Evolutionary conservation across 1,140 invertebrate genomes (phyloP), one percentile per base, ranked within the genome.

Genomic region (Aphidius gifuensis): DNA sequence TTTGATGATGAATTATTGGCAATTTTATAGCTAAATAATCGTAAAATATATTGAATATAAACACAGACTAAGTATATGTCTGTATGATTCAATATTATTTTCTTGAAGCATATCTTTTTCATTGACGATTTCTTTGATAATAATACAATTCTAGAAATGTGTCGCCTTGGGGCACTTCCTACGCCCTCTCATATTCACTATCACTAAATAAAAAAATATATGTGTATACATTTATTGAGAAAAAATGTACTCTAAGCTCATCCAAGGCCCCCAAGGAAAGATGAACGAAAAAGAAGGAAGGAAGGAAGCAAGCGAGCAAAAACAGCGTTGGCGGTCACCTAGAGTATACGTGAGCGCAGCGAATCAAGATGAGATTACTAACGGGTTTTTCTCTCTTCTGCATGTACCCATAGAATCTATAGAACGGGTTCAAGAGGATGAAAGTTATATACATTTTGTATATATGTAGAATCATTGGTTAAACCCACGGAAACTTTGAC

Each of bases 291-390:
- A 32, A 32, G 2, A 32, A 32, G 4, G 50, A 63, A 65, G 46
- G 21, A 45, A 21, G 58, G 47, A 58, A 55, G 64, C 59, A 65
- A 66, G 65, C 55, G 39, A 64, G 11, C 49, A 64, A 61, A 51
- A 64, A 53, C 51, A 5, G 43, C 53, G 38, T 40, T n/a, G 39
- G 53, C n/a, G 53, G 53, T 55, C n/a, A 55, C 40, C 53, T 42
- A 55, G 43, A 44, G 53, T 55, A 11, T 56, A 64, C 58, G 62
- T 64, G 62, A 64, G 62, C 62, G 58, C 40, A 50, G 44, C 62
- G 62, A 64, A 64, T 64, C 58, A 53, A 64, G 58, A 60, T 64
- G 62, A 64, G 62, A 64, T 64, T 64, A 57, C 57, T 64, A 64
- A 64, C 62, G 62, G 62, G 50, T 64, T 64, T 60, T 56, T 43